phyloP scores from a whole-genome alignment of 2,113 vertebrate genomes.

The Anthoscopus minutus region DNA sequence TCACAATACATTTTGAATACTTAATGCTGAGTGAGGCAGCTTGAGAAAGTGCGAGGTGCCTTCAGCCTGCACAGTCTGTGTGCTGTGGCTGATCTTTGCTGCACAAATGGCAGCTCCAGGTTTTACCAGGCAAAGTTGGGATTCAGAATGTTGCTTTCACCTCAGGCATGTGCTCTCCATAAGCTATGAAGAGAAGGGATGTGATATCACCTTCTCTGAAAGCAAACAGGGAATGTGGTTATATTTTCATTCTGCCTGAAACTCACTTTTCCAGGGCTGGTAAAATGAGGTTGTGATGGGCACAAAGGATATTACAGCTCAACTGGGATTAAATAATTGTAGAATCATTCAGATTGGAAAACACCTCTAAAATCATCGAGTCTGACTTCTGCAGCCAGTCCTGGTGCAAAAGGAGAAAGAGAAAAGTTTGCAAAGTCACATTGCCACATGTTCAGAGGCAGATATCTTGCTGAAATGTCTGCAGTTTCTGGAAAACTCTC shows the following conservation, averaged over 20 bases:
- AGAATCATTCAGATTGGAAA: not conserved
- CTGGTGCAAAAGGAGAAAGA: not conserved
- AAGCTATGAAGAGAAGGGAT: not conserved
- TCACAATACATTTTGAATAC: not conserved
- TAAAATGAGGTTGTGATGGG: not conserved
- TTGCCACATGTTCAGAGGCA: not conserved
- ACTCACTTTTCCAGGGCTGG: not conserved
- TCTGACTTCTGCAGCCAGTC: not conserved
- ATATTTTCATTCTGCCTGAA: not conserved
- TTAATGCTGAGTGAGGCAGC: not conserved
- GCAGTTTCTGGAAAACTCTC: not conserved
- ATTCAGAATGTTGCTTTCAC: not conserved
- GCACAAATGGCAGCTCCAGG: not conserved
- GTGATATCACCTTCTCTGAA: not conserved
- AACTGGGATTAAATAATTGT: not conserved
- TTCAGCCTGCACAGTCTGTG: not conserved
- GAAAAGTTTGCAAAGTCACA: not conserved
- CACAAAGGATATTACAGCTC: rapidly evolving
- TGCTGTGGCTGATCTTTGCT: not conserved
- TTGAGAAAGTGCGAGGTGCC: not conserved
- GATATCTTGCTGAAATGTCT: not conserved
- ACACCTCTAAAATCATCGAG: not conserved
- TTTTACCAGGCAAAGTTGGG: not conserved
- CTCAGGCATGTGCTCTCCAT: not conserved
- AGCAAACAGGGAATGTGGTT: not conserved